A percentile compares a stretch with the other conserved stretches of the same genome.
phyloP scores from a whole-genome alignment of 2,797 vertebrate species.

The Crypturellus tataupa region DNA sequence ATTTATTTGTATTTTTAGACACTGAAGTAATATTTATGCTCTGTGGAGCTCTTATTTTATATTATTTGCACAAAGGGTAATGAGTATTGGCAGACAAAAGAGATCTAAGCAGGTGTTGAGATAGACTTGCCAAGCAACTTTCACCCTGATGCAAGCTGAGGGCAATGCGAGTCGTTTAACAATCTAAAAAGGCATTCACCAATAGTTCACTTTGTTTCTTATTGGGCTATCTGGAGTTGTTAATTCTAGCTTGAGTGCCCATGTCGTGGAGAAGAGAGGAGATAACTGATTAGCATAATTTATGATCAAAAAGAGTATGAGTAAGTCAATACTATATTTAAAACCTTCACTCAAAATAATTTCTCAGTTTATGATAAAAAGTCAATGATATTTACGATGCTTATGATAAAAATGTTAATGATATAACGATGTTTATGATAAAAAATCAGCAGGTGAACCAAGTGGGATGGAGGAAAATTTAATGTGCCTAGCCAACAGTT shows the following conservation, averaged over 20 bases:
- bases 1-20: not conserved
- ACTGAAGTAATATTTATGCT: not conserved
- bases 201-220: not conserved
- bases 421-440: not conserved
- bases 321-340: not conserved
- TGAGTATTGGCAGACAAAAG: not conserved
- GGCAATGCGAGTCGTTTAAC: not conserved
- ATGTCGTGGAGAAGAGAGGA: not conserved
- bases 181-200: not conserved
- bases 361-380: not conserved
- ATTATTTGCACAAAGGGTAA: not conserved
- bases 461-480: not conserved
- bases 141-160: not conserved
- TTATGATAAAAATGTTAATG: too few species aligned
- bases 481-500: not conserved
- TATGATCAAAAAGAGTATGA: not conserved
- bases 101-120: not conserved
- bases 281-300: not conserved
- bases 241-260: not conserved
- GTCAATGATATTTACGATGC: too few species aligned
- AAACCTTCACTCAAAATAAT: not conserved
- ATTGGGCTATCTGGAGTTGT: not conserved
- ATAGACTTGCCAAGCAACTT: not conserved
- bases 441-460: not conserved
- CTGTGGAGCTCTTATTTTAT: not conserved